Evolutionary conservation across 2,113 vertebrate genomes (phyloP).

Genomic region (Cryptotis parvus): DNA sequence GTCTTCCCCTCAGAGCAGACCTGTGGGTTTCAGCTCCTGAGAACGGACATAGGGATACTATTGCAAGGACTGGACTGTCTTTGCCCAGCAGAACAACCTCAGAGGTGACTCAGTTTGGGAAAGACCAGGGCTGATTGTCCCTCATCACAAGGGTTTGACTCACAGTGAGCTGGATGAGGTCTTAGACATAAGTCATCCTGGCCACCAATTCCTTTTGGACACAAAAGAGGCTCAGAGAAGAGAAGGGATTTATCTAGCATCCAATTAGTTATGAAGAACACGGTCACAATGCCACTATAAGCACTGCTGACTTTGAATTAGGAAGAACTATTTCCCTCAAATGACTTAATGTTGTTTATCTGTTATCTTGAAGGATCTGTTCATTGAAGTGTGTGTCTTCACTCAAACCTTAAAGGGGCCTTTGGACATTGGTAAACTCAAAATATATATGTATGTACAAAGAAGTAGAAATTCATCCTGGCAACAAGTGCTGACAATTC

Average conservation of each 20-base stretch:
- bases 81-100: constrained; percentile 23
- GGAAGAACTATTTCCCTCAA: not conserved
- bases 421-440: not conserved
- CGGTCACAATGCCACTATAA: not conserved
- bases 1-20: not conserved
- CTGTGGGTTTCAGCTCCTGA: not conserved
- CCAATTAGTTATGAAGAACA: not conserved
- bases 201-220: not conserved
- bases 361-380: not conserved
- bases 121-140: not conserved
- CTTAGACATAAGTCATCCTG: not conserved
- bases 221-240: not conserved
- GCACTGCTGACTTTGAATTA: not conserved
- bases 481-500: not conserved
- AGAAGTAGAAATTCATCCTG: not conserved
- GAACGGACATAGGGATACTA: constrained; percentile 7
- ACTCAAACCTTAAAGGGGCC: not conserved
- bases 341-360: not conserved
- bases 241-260: not conserved
- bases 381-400: not conserved
- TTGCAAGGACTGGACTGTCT: not conserved
- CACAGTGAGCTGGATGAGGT: constrained; percentile 11
- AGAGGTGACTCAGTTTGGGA: constrained; percentile 67
- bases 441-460: not conserved
- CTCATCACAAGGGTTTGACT: constrained; percentile 68